Conservation (phyloP, 1,140 invertebrate species). For the Aphelinus atriplicis region DNA sequence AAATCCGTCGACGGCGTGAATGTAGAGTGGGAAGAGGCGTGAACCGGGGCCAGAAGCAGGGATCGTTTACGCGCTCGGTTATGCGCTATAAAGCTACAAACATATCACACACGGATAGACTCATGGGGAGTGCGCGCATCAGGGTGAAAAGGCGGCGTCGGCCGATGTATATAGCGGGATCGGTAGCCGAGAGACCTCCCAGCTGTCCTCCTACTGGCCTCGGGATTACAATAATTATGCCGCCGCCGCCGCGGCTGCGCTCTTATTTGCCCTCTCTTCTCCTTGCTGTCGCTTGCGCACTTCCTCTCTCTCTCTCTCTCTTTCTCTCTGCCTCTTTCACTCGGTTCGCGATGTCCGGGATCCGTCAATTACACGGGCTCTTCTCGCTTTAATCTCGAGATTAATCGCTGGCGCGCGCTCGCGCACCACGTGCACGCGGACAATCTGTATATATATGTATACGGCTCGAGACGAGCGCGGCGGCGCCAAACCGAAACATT, state of each 20-base stretch:
- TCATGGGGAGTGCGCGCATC: background rate
- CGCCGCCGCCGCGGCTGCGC: constrained; percentile 16
- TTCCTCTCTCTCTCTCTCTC: background rate
- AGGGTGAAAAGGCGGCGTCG: constrained; percentile 32
- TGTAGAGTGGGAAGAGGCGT: no score
- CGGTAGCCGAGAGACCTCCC: constrained; percentile 50
- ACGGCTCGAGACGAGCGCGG: no score
- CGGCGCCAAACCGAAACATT: no score
- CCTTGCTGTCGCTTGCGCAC: constrained; percentile 4
- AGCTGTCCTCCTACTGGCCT: constrained; percentile 56
- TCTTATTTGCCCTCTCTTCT: constrained; percentile 53
- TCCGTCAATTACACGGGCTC: constrained; percentile 47
- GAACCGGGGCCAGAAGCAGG: no score
- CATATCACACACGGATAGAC: background rate
- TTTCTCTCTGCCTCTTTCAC: constrained; percentile 11
- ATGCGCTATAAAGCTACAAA: no score
- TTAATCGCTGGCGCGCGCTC: constrained; percentile 47
- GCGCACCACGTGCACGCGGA: constrained; percentile 47
- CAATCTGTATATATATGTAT: background rate
- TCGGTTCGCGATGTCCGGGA: constrained; percentile 9
- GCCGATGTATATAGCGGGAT: no score
- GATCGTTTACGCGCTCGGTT: no score
- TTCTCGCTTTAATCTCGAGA: constrained; percentile 52
- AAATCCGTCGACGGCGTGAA: no score
- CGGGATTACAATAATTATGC: constrained; percentile 60